Percentiles rank a stretch among this genome's conserved stretches.
These are phyloP conservation scores for Altica lythri DNA, from an alignment of 2,888 invertebrate species.

Conservation along the genomic window DNA sequence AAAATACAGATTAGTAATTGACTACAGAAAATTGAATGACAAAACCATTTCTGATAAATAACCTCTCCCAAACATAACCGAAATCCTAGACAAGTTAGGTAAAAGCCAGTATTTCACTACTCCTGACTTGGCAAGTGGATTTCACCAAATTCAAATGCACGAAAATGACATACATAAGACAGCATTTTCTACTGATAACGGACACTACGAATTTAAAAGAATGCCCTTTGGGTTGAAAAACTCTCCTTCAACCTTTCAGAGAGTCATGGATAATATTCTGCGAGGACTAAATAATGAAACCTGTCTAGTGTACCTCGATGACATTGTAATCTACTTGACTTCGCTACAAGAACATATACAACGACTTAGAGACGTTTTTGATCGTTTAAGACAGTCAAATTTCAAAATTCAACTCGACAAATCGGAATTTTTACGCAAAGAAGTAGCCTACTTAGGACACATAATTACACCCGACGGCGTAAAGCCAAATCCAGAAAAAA, in stretches of 20 bases:
- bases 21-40: constrained; percentile 31
- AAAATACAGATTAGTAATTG: constrained; percentile 35
- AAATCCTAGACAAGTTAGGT: constrained; percentile 47
- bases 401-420: constrained; percentile 34
- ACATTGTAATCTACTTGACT: constrained; percentile 44
- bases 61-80: constrained; percentile 45
- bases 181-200: constrained; percentile 39
- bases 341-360: constrained; percentile 43
- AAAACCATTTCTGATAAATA: constrained; percentile 41
- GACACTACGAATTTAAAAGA: constrained; percentile 41
- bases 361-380: constrained; percentile 36
- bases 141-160: constrained; percentile 42
- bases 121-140: constrained; percentile 40
- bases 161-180: constrained; percentile 40
- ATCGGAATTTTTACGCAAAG: constrained; percentile 30
- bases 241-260: constrained; percentile 41
- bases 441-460: constrained; percentile 32
- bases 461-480: constrained; percentile 26
- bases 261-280: constrained; percentile 42
- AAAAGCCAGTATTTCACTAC: constrained; percentile 41
- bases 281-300: constrained; percentile 35
- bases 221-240: constrained; percentile 44
- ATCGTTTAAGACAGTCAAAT: constrained; percentile 32
- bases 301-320: constrained; percentile 45
- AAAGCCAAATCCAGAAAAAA: constrained; percentile 36